Evolutionary conservation across 2,113 vertebrate species (phyloP).

Genomic region (Microtus ochrogaster): DNA sequence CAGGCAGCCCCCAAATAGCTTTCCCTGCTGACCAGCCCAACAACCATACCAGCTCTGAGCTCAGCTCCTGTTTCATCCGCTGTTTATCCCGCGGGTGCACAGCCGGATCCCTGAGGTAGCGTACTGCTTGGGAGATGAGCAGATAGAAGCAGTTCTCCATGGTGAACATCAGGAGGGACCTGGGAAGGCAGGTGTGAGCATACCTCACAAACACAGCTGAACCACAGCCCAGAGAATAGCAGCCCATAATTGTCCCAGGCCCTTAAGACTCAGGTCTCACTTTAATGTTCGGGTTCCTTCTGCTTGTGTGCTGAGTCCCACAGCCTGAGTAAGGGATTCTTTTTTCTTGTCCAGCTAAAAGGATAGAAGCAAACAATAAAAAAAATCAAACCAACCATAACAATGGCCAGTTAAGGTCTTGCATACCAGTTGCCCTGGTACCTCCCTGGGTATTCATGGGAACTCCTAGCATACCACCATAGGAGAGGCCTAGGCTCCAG

Average conservation of each 20-base stretch:
- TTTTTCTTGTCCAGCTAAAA: constrained; percentile 97
- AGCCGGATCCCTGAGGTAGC: constrained; percentile 93
- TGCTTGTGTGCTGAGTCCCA: constrained; percentile 89
- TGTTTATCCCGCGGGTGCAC: constrained; percentile 96
- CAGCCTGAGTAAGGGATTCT: constrained; percentile 90
- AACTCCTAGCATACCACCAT: background rate
- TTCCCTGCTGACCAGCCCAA: accelerated
- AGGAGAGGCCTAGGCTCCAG: background rate
- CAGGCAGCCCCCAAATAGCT: background rate
- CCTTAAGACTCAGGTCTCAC: constrained; percentile 85
- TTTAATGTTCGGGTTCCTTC: constrained; percentile 94
- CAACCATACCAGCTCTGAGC: constrained; percentile 95
- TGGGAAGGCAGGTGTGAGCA: constrained; percentile 70
- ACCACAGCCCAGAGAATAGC: background rate
- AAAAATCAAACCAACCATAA: background rate
- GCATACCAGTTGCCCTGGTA: background rate
- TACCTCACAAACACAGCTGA: background rate
- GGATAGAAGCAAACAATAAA: constrained; percentile 21
- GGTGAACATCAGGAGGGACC: constrained; percentile 96
- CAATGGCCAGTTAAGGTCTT: background rate
- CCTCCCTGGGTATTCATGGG: background rate
- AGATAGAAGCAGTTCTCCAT: constrained; percentile 99
- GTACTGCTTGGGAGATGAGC: constrained; percentile 96
- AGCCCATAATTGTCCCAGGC: background rate
- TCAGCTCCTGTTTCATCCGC: constrained; percentile 98